Base-by-base conservation (phyloP, 2,888 invertebrate species). In the Cylindroiulus punctatus region DNA sequence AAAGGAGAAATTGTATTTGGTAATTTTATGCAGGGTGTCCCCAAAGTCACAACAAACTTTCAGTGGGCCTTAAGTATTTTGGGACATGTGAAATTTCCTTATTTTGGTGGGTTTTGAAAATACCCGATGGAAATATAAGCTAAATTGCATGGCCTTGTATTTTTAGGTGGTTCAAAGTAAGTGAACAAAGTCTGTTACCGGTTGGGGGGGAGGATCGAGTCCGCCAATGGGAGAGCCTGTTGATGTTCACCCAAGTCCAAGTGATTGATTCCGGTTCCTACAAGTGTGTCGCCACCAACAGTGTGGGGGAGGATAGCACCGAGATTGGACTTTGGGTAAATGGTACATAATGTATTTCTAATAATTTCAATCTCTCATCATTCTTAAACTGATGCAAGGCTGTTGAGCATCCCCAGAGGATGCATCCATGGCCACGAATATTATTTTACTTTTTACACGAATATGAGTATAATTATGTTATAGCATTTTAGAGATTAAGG, bases 301-400 rank as follows among this genome's bases (percentile, higher is more conserved):
- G 86, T 40, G 86, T 86, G 12, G 86, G 86, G 19, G 86, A 86
- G 36, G 86, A 86, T 30, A 86, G 84, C 57, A 57, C 86, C n/a
- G 83, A 84, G 84, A 86, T 84, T 36, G 22, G 52, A 40, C 40
- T 86, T 36, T 44, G 84, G 47, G 86, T 86, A 32, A 86, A 42
- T 32, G 86, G 86, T 86, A 81, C 65, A 65, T 22, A 65, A 65
- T 65, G 65, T 65, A 65, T 65, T 65, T 65, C 65, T 65, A 26
- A 65, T 65, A 65, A 65, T 22, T 65, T n/a, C 65, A 26, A 65
- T 65, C 65, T 26, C 65, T 26, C 26, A n/a, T 4, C 1, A 22
- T 65, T 26, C 26, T 7, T 57, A 19, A 57, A 17, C n/a, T 57
- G 57, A 57, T n/a, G 12, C 12, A 26, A 22, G 7, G 65, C 65